phyloP scores from a whole-genome alignment of 2,888 invertebrate genomes.

The Hirtodrosophila histrioides region DNA sequence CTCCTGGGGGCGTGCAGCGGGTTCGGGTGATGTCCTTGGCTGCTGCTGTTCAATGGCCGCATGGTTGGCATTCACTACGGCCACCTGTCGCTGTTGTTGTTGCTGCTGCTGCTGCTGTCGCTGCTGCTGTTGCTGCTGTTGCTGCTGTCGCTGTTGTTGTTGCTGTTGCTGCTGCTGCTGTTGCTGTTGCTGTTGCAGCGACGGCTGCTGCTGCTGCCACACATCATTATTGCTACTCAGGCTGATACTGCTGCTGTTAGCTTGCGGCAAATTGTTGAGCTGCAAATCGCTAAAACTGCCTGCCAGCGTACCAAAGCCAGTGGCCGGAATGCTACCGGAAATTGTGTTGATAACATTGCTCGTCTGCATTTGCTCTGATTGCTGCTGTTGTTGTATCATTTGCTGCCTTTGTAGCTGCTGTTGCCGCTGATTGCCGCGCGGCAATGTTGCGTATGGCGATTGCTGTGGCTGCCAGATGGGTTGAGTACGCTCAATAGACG shows the following conservation, averaged over 20 bases:
- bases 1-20: not conserved
- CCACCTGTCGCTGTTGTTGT: constrained; percentile 24
- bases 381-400: constrained; percentile 15
- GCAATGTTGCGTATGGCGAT: constrained; percentile 76
- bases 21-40: constrained; percentile 8
- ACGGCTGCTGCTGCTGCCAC: constrained; percentile 13
- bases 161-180: constrained; percentile 14
- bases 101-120: constrained; percentile 16
- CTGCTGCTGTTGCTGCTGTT: constrained; percentile 11
- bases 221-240: constrained; percentile 12
- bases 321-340: constrained; percentile 81
- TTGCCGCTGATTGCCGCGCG: constrained; percentile 51
- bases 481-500: constrained; percentile 74
- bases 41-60: constrained; percentile 3
- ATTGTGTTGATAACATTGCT: constrained; percentile 80
- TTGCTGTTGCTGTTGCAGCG: constrained; percentile 19
- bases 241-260: constrained; percentile 26
- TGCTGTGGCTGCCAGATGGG: constrained; percentile 52
- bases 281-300: constrained; percentile 74
- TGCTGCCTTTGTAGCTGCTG: constrained; percentile 8
- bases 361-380: constrained; percentile 30
- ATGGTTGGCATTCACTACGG: not conserved
- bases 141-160: constrained; percentile 5
- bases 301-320: constrained; percentile 50
- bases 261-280: constrained; percentile 62